Evolutionary conservation across 2,888 invertebrate species (phyloP).

Genomic region (Morpho deidamia): DNA sequence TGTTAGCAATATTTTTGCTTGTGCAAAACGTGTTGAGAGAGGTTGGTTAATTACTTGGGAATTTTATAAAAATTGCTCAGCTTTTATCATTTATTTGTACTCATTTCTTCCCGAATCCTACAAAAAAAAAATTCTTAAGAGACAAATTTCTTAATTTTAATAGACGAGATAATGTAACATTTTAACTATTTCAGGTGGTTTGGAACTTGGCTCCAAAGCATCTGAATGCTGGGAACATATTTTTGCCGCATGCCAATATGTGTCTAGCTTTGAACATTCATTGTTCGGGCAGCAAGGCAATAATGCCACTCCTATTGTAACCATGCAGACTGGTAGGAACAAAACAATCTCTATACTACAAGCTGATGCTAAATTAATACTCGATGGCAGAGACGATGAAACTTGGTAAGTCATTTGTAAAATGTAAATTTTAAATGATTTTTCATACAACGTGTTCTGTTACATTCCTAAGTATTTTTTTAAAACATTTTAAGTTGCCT

Average conservation of each 20-base stretch:
- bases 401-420: constrained; percentile 79
- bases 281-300: constrained; percentile 91
- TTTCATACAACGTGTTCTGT: no score
- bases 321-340: constrained; percentile 81
- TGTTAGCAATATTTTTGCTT: no score
- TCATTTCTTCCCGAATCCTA: no score
- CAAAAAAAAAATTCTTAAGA: no score
- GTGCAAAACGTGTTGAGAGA: no score
- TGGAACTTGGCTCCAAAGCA: constrained; percentile 95
- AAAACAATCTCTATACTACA: constrained; percentile 80
- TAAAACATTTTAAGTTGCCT: no score
- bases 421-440: no score
- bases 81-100: no score
- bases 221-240: constrained; percentile 98
- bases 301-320: constrained; percentile 80
- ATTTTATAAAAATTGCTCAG: no score
- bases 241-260: constrained; percentile 95
- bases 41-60: no score
- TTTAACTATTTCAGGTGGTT: constrained; percentile 73
- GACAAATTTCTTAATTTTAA: not conserved
- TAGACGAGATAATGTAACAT: not conserved
- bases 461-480: no score
- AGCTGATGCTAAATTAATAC: constrained; percentile 75
- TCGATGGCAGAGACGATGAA: constrained; percentile 81
- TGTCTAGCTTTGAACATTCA: constrained; percentile 93